Base-by-base conservation (phyloP, 2,888 invertebrate genomes). In the Mesorhabditis sp. region DNA sequence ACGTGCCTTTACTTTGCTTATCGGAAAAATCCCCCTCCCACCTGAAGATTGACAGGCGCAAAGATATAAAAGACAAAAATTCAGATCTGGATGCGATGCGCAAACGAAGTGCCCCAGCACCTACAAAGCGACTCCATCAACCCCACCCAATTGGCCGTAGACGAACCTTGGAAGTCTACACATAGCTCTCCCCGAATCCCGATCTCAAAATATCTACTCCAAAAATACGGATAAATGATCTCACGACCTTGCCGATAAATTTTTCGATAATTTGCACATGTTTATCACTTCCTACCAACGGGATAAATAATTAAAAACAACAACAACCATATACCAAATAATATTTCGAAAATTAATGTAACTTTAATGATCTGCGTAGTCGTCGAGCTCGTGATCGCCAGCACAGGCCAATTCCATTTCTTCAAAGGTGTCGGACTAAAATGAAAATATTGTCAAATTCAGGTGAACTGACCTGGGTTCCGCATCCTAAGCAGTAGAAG, bases 401-500 rank as follows among this genome's bases (percentile, higher is more conserved):
- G 7, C 58, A n/a, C 58, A 50, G n/a, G n/a, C 58, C 7, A 13
- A 13, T 50, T 50, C 58, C 58, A 50, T 10, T 50, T 10, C 58
- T n/a, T 13, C n/a, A n/a, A n/a, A 10, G 58, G 7, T 50, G 7
- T 50, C 58, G 2, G 58, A 10, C 58, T 50, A 50, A 2, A 50
- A 50, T 1, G n/a, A 50, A 10, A 50, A 50, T 50, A 13, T n/a
- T 10, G n/a, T 50, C 7, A 28, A 28, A 1, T 41, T 79, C 76
- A 7, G 67, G 70, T 2, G 72, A 70, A 43, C 68, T 70, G 67
- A 72, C 82, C 15, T 77, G 72, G 61, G 76, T 74, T 4, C 83
- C 83, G 66, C 83, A 83, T 79, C 81, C 83, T n/a, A 81, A 66
- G 67, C 83, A 83, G 66, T 83, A 83, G 68, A 72, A 75, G 67